These are phyloP conservation scores for Pachycephala philippinensis DNA, from an alignment of 2,113 vertebrate genomes.

Conservation along the genomic window DNA sequence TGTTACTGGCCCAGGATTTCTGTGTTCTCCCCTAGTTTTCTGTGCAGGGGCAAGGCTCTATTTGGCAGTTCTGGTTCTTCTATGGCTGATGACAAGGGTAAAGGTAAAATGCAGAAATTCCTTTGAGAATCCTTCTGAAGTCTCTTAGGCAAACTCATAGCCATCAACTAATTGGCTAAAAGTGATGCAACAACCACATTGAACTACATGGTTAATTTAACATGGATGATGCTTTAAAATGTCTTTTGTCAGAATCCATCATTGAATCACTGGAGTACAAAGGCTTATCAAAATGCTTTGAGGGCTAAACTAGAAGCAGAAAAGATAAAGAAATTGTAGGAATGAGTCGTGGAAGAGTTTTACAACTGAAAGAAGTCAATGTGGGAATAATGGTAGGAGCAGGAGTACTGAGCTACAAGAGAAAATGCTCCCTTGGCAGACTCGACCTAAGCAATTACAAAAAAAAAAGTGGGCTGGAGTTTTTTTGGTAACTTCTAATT, in stretches of 20 bases:
- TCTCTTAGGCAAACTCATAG: not conserved
- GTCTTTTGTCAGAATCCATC: not conserved
- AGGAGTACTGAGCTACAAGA: not conserved
- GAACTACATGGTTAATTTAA: not conserved
- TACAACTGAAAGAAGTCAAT: not conserved
- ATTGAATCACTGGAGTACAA: not conserved
- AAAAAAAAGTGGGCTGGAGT: not conserved
- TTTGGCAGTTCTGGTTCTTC: not conserved
- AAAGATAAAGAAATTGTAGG: not conserved
- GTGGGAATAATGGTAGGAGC: not conserved
- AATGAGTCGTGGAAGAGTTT: not conserved
- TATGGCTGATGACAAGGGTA: not conserved
- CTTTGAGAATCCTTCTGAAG: not conserved
- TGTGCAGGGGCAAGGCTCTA: not conserved
- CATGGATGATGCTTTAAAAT: not conserved
- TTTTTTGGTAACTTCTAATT: not conserved
- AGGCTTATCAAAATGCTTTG: not conserved
- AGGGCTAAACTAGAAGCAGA: not conserved
- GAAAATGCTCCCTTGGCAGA: not conserved
- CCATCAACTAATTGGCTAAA: not conserved
- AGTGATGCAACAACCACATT: not conserved
- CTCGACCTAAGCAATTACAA: not conserved
- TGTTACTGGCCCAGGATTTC: not conserved
- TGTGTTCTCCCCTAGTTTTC: not conserved
- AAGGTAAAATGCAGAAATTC: not conserved